Base-by-base conservation (phyloP, 2,113 vertebrate species). In the Pedionomus torquatus region DNA sequence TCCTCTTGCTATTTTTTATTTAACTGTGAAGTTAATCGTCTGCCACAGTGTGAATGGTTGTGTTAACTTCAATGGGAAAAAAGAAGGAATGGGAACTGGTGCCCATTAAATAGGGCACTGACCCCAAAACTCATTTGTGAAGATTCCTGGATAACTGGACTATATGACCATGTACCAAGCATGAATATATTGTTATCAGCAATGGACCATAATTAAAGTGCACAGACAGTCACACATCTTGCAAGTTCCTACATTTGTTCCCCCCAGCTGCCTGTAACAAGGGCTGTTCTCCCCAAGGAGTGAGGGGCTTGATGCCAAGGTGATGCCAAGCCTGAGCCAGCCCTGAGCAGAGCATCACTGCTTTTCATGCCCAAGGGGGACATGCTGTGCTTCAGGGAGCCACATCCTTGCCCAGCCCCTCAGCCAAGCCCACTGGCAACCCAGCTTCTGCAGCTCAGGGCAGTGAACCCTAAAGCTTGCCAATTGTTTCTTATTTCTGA, bases 261-360 rank as follows among this genome's bases (percentile, higher is more conserved):
- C 51, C 23, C 23, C 30, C 6, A 7, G 5, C 17, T 28, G 19
- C 14, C 13, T 33, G 26, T 31, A 28, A 13, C 8, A 18, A 13
- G 35, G 43, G 16, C 43, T 20, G 0, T n/a, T 60, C 17, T 57
- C 44, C 16, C 5, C 30, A 51, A 33, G 51, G 51, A 46, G 16
- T 0, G 0, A n/a, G 31, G n/a, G 17, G 13, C 2, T 55, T 1
- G 1, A 43, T 51, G 10, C n/a, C n/a, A n/a, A n/a, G n/a, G 68
- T 0, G 0, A 46, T 2, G 8, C 21, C 5, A 4, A n/a, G 54
- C 41, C n/a, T 31, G 41, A 57, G 49, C 43, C 77, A 24, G 30
- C 69, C 49, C 13, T 10, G 41, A 26, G 54, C 60, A 74, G 46
- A 39, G 35, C 49, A n/a, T 13, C 1, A 0, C 23, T 7, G 48